Percentiles rank a stretch among this genome's conserved stretches.
Conservation (phyloP, 1,140 invertebrate species). For the Psix sp. region DNA sequence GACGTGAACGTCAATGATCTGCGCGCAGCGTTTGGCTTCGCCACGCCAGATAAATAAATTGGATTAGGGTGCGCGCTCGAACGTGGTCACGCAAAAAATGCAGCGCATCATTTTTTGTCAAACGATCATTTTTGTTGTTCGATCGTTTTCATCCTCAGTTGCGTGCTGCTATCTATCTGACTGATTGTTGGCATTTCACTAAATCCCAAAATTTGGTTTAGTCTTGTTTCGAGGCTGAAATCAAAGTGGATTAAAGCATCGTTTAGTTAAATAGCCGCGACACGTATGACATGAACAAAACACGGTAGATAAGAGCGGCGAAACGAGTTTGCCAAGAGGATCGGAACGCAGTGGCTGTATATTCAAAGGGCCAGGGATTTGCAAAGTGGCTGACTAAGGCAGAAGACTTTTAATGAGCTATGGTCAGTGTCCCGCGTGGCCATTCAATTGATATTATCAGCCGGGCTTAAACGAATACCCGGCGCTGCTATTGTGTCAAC, state of each 20-base stretch:
- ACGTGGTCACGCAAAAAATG: constrained; percentile 26
- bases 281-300: constrained; percentile 30
- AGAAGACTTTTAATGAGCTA: constrained; percentile 64
- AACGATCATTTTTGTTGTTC: not conserved
- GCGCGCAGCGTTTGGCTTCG: constrained; percentile 34
- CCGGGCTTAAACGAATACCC: constrained; percentile 39
- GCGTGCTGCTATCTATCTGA: no score
- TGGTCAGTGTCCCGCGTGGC: constrained; percentile 43
- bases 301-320: constrained; percentile 26
- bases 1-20: constrained; percentile 29
- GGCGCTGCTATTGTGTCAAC: constrained; percentile 51
- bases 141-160: not conserved
- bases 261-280: constrained; percentile 16
- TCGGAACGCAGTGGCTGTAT: constrained; percentile 2
- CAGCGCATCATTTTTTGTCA: constrained; percentile 16
- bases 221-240: no score
- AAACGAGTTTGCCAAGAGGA: constrained; percentile 10
- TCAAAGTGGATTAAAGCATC: constrained; percentile 6
- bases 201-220: no score
- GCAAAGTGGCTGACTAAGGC: constrained; percentile 16
- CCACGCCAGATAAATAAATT: constrained; percentile 48
- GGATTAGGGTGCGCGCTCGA: constrained; percentile 58
- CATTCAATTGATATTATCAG: constrained; percentile 53
- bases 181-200: no score
- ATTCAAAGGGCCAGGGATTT: constrained; percentile 15